Evolutionary conservation across 2,113 vertebrate genomes (phyloP).

Genomic region (Mesitornis unicolor): DNA sequence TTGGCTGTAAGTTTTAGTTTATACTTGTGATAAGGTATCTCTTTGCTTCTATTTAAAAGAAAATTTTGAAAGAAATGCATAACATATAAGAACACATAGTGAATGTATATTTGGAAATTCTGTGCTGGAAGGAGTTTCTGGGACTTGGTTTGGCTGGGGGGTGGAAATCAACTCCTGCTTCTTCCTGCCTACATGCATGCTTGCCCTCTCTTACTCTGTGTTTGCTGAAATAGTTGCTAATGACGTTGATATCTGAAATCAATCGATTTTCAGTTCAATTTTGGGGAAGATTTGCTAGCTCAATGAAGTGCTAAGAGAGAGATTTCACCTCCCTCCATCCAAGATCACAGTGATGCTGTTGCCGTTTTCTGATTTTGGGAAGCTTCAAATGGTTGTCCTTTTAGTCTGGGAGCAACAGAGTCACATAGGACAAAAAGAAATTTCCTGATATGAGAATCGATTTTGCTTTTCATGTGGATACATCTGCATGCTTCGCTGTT

Average conservation of each 20-base stretch:
- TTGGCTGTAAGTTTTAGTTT: neutral
- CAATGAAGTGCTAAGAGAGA: neutral
- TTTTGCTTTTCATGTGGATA: neutral
- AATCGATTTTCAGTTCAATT: neutral
- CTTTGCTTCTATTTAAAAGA: neutral
- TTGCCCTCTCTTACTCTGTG: neutral
- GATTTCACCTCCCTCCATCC: neutral
- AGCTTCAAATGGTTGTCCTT: neutral
- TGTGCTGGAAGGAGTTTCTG: neutral
- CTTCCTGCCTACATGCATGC: neutral
- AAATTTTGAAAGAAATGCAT: neutral
- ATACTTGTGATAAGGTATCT: neutral
- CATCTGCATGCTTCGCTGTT: neutral
- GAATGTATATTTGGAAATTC: neutral
- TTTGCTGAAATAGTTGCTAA: neutral
- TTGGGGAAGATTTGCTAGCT: neutral
- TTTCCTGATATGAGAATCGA: neutral
- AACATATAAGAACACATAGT: neutral
- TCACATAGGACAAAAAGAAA: neutral
- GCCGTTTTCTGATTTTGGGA: neutral
- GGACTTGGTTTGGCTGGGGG: neutral
- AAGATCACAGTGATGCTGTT: neutral
- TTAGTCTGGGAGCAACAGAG: neutral
- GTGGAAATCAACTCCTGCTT: neutral
- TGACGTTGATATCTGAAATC: fast-evolving